Evolutionary conservation across 2,888 invertebrate genomes (phyloP).

Genomic region (Ochropleura leucogaster): DNA sequence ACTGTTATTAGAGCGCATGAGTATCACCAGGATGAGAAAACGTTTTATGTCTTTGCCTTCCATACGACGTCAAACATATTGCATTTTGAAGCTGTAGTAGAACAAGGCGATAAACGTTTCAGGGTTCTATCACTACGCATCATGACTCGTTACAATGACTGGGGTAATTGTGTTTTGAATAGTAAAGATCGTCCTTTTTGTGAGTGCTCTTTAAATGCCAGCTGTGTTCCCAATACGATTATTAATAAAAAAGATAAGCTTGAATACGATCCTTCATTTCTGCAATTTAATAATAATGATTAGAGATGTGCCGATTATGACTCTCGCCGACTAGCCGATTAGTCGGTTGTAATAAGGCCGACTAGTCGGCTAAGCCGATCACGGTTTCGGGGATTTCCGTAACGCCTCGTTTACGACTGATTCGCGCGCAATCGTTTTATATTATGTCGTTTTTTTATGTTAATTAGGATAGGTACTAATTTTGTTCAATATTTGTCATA

Average conservation of each 20-base stretch:
- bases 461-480: no score
- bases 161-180: constrained; percentile 74
- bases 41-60: constrained; percentile 91
- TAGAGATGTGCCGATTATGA: no score
- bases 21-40: constrained; percentile 77
- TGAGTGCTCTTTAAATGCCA: constrained; percentile 66
- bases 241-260: no score
- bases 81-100: constrained; percentile 92
- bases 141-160: constrained; percentile 72
- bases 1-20: constrained; percentile 84
- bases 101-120: constrained; percentile 79
- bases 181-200: constrained; percentile 74
- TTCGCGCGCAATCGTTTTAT: no score
- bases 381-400: no score
- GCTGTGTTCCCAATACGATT: constrained; percentile 39
- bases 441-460: no score
- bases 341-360: no score
- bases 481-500: no score
- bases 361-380: no score
- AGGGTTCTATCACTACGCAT: constrained; percentile 88
- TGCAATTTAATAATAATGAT: no score
- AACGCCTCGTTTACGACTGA: no score
- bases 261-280: neutral
- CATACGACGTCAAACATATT: constrained; percentile 91
- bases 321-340: no score